Evolutionary conservation across 2,797 vertebrate species (phyloP), one percentile per base, ranked within the genome.

Genomic region (Trachurus trachurus): DNA sequence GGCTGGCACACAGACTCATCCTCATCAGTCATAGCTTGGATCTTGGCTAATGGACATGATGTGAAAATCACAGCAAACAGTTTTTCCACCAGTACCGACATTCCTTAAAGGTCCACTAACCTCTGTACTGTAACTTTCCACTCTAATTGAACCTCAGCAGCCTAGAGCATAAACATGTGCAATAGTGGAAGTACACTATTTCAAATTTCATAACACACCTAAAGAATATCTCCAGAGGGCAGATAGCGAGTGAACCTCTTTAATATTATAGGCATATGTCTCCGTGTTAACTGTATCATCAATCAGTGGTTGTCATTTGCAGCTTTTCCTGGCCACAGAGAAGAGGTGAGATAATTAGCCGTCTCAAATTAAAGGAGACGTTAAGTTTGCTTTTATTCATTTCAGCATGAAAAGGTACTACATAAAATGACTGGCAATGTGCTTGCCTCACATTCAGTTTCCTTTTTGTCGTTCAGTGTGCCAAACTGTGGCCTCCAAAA

Each of bases 271-370:
- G 71, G 61, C 67, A 60, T 68, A 77, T 63, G 60, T 78, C 59
- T 53, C 58, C 65, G 31, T 45, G 69, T 84, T 85, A 85, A 85
- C 72, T 68, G 71, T 80, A 82, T 82, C 86, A 86, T 87, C 87
- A 74, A 78, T 86, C 86, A 47, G 6, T 66, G 21, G 37, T 69
- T 92, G 88, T 82, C 80, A 79, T 76, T 73, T 71, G 29, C 39
- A 60, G 57, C 50, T 71, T 82, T 80, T 80, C 82, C 78, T 81
- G 73, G 78, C 71, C 67, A 74, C 80, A 31, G 19, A 49, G 57
- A 76, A 59, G 66, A 76, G 67, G 62, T 81, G 74, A 82, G 74
- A 76, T 80, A 81, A 85, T 87, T 81, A 80, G 66, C 73, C 73
- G 71, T 76, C 26, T 71, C 34, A 85, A 76, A 86, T 83, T 49